These are phyloP conservation scores for Plemyria rubiginata DNA, from an alignment of 2,888 invertebrate species.

Conservation along the genomic window DNA sequence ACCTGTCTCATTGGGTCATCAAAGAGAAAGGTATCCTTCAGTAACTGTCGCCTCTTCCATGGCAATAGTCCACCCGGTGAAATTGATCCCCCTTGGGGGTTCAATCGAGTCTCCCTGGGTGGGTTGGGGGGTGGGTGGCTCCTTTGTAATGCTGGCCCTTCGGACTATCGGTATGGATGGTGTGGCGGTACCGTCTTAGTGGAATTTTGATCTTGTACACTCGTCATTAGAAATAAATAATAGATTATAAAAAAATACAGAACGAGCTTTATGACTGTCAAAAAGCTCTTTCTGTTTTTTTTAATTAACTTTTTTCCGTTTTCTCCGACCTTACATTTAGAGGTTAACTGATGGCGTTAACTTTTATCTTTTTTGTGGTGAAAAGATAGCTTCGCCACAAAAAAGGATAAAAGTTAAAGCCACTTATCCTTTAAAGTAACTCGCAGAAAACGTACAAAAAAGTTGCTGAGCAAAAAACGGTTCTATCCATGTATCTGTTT, in stretches of 20 bases:
- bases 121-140: slow-evolving; percentile 15
- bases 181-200: slow-evolving; percentile 32
- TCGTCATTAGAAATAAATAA: neutral
- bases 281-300: no score
- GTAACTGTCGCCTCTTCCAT: slow-evolving; percentile 1
- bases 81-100: slow-evolving; percentile 29
- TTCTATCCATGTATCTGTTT: slow-evolving; percentile 15
- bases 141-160: slow-evolving; percentile 38
- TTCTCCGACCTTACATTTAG: no score
- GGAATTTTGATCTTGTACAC: slow-evolving; percentile 17
- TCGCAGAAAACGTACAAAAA: neutral
- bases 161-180: slow-evolving; percentile 34
- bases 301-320: no score
- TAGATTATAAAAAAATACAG: no score
- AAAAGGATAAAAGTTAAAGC: neutral
- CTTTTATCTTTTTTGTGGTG: no score
- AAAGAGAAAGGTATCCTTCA: neutral
- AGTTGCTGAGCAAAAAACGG: neutral
- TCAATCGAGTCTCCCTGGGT: slow-evolving; percentile 18
- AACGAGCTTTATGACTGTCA: no score
- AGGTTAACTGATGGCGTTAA: no score
- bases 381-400: no score
- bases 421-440: neutral
- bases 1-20: neutral
- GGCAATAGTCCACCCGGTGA: slow-evolving; percentile 17